Base-by-base conservation (phyloP, 2,888 invertebrate species). In the Torymus auratus region DNA sequence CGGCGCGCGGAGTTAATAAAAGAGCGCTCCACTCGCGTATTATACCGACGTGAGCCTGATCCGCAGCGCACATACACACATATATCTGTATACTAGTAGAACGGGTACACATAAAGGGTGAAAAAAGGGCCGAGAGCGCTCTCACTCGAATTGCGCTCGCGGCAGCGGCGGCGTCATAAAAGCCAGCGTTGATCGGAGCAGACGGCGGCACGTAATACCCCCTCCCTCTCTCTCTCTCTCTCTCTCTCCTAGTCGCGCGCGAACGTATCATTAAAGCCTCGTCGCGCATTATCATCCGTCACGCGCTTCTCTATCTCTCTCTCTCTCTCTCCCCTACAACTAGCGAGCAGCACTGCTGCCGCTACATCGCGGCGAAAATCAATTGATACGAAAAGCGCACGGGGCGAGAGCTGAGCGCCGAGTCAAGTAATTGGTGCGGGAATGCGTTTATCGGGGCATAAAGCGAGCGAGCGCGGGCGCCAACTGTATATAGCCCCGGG, bases 391-490 rank as follows among this genome's bases (percentile, higher is more conserved):
- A 86, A 87, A 87, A 85, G 83, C 81, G 83, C 81, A 82, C 85
- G 83, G 82, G 12, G 85, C 83, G 84, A 85, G 20, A n/a, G 50
- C 52, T 12, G n/a, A 7, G 17, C 41, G 55, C 28, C 86, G 71
- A 79, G 87, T 84, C 82, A 83, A 85, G 87, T 89, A 89, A 90
- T 90, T 90, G 88, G 86, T 86, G 87, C 88, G 86, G 87, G 86
- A 87, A 86, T 87, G 88, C 88, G 88, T 88, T 89, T 86, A 88
- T 86, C 87, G 88, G 84, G 86, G 88, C 86, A 86, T 89, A 87
- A 89, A 89, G 86, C 86, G 85, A 55, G 85, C 86, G 83, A 81
- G 83, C 83, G 83, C 83, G 84, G 83, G 81, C 82, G 82, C 78
- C 80, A 83, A 28, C 28, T 28, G 28, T 28, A 28, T 28, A 28